Evolutionary conservation across 2,797 vertebrate genomes (phyloP).

Genomic region (Iguana delicatissima): DNA sequence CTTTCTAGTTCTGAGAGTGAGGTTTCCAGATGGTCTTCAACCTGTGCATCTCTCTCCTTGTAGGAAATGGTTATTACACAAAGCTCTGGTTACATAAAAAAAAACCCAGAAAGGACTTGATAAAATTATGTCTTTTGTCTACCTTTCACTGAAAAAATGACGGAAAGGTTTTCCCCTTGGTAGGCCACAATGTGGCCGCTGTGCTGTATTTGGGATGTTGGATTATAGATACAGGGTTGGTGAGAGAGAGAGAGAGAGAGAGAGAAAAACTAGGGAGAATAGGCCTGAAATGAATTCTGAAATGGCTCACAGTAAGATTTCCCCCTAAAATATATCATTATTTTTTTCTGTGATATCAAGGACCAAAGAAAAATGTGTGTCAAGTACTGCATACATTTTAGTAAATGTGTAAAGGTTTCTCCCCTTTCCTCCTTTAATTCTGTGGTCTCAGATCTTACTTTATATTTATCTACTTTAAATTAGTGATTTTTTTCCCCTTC

Average conservation of each 20-base stretch:
- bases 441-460: not conserved
- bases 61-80: too few relatives aligned
- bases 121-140: not conserved
- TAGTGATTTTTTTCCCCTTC: not conserved
- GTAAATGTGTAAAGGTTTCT: accelerated
- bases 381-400: not conserved
- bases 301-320: not conserved
- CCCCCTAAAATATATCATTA: not conserved
- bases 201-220: not conserved
- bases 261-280: too few relatives aligned
- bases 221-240: too few relatives aligned
- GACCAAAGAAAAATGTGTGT: not conserved
- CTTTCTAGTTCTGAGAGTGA: not conserved
- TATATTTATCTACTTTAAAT: slow-evolving; percentile 26
- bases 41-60: not conserved
- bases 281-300: not conserved
- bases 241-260: too few relatives aligned
- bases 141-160: not conserved
- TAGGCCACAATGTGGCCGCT: not conserved
- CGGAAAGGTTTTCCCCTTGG: not conserved
- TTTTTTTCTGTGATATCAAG: not conserved
- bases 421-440: not conserved
- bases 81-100: not conserved
- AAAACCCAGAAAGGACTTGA: too few relatives aligned
- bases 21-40: not conserved